A percentile compares a stretch with the other conserved stretches of the same genome.
Evolutionary conservation across 1,140 invertebrate genomes (phyloP).

Genomic region (Drosophila carrolli): DNA sequence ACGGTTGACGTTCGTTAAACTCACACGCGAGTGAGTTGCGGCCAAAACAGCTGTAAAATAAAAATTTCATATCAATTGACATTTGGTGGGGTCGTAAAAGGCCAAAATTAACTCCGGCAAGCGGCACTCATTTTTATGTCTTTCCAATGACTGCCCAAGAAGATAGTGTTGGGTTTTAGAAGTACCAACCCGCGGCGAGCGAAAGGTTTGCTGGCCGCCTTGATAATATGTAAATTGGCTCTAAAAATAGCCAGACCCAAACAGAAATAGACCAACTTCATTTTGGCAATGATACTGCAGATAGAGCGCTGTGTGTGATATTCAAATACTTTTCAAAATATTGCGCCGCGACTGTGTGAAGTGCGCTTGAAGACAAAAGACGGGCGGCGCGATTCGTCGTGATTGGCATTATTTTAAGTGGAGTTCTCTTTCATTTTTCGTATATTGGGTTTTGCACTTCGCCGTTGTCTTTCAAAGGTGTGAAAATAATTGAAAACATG

Average conservation of each 20-base stretch:
- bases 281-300: slow-evolving; percentile 41
- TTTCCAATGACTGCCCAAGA: slow-evolving; percentile 61
- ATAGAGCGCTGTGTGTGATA: slow-evolving; percentile 13
- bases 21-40: slow-evolving; percentile 58
- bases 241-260: slow-evolving; percentile 24
- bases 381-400: slow-evolving; percentile 69
- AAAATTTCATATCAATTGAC: slow-evolving; percentile 82
- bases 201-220: slow-evolving; percentile 17
- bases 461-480: slow-evolving; percentile 57
- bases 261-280: slow-evolving; percentile 32
- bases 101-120: slow-evolving; percentile 56
- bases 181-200: neutral
- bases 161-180: slow-evolving; percentile 9
- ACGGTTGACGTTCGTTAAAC: slow-evolving; percentile 19
- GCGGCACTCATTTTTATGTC: slow-evolving; percentile 54
- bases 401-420: slow-evolving; percentile 78
- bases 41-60: slow-evolving; percentile 69
- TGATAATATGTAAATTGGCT: slow-evolving; percentile 45
- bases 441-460: slow-evolving; percentile 30
- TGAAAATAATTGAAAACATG: slow-evolving; percentile 76
- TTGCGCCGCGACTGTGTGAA: slow-evolving; percentile 50
- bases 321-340: slow-evolving; percentile 32
- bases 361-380: slow-evolving; percentile 54
- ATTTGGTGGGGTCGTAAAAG: slow-evolving; percentile 74
- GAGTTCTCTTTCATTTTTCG: slow-evolving; percentile 40